Percentiles rank a stretch among this genome's conserved stretches.
phyloP scores from a whole-genome alignment of 2,797 vertebrate genomes.

The Neosilurus mollespiculum region DNA sequence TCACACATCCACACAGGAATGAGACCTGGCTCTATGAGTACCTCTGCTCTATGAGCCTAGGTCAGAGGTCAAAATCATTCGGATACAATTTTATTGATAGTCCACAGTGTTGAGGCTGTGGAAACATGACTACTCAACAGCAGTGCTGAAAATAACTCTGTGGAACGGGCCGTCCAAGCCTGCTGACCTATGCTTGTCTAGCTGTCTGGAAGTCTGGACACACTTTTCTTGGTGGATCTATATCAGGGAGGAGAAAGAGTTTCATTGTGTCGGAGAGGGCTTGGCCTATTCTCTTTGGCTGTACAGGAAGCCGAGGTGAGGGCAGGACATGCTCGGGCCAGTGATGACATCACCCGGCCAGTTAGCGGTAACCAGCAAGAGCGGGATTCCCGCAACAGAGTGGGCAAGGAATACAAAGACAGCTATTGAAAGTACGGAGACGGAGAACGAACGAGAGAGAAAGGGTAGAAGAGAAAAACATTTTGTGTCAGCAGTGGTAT shows the following conservation, averaged over 20 bases:
- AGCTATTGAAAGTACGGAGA: constrained; percentile 63
- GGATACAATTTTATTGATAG: neutral
- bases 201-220: constrained; percentile 51
- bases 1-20: neutral
- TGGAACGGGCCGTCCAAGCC: neutral
- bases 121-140: constrained; percentile 8
- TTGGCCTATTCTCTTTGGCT: constrained; percentile 33
- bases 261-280: constrained; percentile 64
- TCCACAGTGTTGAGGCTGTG: neutral
- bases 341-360: constrained; percentile 69
- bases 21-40: constrained; percentile 30
- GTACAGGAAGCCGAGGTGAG: constrained; percentile 49
- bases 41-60: constrained; percentile 9
- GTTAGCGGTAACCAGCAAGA: constrained; percentile 74
- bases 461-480: constrained; percentile 16
- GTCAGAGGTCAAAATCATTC: constrained; percentile 45
- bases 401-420: constrained; percentile 70
- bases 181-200: constrained; percentile 32
- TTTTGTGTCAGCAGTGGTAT: constrained; percentile 69
- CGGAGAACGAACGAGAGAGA: constrained; percentile 30
- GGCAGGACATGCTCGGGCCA: constrained; percentile 62
- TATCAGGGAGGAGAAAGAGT: constrained; percentile 62
- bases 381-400: constrained; percentile 73
- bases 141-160: constrained; percentile 31
- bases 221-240: constrained; percentile 40